Percentiles rank a stretch among this genome's conserved stretches.
Evolutionary conservation across 1,140 invertebrate species (phyloP).

Genomic region (Hypothenemus hampei): DNA sequence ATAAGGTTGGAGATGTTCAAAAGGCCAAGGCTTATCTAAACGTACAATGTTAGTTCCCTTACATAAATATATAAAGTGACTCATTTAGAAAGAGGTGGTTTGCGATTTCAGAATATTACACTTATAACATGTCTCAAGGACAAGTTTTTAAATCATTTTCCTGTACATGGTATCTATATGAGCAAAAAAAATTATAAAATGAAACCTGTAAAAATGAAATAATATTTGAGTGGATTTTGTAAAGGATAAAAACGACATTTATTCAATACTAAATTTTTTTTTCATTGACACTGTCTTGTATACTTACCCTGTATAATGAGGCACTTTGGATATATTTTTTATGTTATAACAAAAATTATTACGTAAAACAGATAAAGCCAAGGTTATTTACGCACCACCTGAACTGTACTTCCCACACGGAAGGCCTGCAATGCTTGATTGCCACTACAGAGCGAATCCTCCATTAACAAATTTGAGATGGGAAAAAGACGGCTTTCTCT

Average conservation of each 20-base stretch:
- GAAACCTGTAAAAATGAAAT: too few species aligned
- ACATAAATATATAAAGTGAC: conserved; percentile 6
- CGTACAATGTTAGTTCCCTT: conserved; percentile 75
- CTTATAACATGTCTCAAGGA: too few species aligned
- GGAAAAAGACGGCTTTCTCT: conserved; percentile 90
- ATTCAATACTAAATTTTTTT: too few species aligned
- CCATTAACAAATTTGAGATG: conserved; percentile 87
- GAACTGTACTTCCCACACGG: conserved; percentile 84
- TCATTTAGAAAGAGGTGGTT: too few species aligned
- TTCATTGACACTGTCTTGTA: too few species aligned
- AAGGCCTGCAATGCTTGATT: conserved; percentile 85
- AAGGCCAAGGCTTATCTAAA: conserved; percentile 85
- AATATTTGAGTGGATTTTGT: too few species aligned
- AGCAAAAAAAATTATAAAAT: too few species aligned
- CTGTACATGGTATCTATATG: too few species aligned
- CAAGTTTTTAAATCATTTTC: too few species aligned
- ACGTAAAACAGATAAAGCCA: conserved; percentile 74
- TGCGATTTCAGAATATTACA: too few species aligned
- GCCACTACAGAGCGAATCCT: conserved; percentile 90
- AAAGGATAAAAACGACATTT: too few species aligned
- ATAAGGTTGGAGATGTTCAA: conserved; percentile 73
- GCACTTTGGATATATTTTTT: background rate
- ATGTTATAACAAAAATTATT: background rate
- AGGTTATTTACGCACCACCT: conserved; percentile 82
- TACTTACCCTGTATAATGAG: background rate